A percentile compares a stretch with the other conserved stretches of the same genome.
These are phyloP conservation scores for Parus major DNA, from an alignment of 2,113 vertebrate species.

Conservation along the genomic window DNA sequence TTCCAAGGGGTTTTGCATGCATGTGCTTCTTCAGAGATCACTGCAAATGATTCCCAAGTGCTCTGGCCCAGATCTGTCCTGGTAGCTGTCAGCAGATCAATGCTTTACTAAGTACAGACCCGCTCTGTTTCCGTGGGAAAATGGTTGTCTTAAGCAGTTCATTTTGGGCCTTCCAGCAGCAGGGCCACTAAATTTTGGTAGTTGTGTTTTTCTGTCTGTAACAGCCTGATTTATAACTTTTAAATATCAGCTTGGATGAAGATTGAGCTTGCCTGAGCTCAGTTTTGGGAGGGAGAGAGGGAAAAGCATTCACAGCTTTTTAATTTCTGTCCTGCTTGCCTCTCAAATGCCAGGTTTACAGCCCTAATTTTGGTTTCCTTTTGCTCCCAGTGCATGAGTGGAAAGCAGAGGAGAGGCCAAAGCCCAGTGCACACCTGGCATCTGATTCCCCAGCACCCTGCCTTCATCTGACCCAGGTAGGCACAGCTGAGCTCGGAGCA, in stretches of 20 bases:
- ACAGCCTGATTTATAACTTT: not conserved
- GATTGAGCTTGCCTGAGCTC: not conserved
- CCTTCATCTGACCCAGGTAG: conserved; percentile 72
- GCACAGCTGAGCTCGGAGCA: not conserved
- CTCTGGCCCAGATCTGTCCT: conserved; percentile 59
- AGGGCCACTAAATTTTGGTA: not conserved
- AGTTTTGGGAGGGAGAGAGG: not conserved
- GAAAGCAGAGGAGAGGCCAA: conserved; percentile 34
- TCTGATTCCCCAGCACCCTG: conserved; percentile 30
- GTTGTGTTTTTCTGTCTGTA: conserved; percentile 28
- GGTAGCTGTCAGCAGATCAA: conserved; percentile 59
- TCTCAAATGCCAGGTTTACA: not conserved
- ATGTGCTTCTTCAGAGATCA: conserved; percentile 8
- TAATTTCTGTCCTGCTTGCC: not conserved
- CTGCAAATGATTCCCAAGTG: conserved; percentile 51
- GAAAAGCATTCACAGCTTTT: not conserved
- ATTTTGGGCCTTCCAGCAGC: conserved; percentile 16
- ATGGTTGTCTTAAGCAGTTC: conserved; percentile 43
- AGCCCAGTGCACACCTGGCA: conserved; percentile 17
- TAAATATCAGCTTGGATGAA: conserved; percentile 21
- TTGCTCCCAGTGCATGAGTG: conserved; percentile 67
- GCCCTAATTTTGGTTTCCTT: not conserved
- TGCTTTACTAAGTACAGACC: conserved; percentile 26
- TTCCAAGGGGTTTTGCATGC: not conserved
- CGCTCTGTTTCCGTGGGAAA: conserved; percentile 46